These are phyloP conservation scores for Styela plicata DNA, from an alignment of 23 tunicate genomes.

Conservation along the genomic window DNA sequence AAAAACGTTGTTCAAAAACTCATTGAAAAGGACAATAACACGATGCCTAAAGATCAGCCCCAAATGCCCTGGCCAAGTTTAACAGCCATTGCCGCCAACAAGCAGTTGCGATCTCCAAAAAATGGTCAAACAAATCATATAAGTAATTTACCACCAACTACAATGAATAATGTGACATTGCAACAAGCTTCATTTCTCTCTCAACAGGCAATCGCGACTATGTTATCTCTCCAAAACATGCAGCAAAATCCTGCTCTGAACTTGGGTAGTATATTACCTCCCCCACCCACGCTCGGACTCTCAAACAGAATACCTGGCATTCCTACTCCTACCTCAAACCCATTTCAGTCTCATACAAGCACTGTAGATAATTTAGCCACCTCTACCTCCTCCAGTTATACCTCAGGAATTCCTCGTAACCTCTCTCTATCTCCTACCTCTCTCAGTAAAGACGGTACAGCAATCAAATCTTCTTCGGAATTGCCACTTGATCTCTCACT, in stretches of 20 bases:
- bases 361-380: conserved; percentile 12
- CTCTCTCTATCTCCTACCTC: not conserved
- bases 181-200: conserved; percentile 13
- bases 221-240: conserved; percentile 23
- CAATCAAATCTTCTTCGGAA: not conserved
- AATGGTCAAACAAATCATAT: conserved; percentile 9
- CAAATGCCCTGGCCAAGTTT: conserved; percentile 35
- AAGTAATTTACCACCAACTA: not conserved
- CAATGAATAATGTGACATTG: not conserved
- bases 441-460: not conserved
- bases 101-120: not conserved
- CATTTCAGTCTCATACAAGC: not conserved
- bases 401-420: conserved; percentile 25
- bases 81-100: conserved; percentile 21
- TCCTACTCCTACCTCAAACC: conserved; percentile 31
- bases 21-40: not conserved
- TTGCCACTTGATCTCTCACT: conserved; percentile 27
- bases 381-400: not conserved
- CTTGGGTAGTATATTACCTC: conserved; percentile 22
- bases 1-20: not conserved
- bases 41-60: not conserved
- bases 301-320: not conserved
- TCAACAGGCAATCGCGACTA: conserved; percentile 25
- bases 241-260: not conserved
- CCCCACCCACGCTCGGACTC: not conserved